Evolutionary conservation across 2,113 vertebrate species (phyloP), one percentile per base, ranked within the genome.

Genomic region (Meriones unguiculatus): DNA sequence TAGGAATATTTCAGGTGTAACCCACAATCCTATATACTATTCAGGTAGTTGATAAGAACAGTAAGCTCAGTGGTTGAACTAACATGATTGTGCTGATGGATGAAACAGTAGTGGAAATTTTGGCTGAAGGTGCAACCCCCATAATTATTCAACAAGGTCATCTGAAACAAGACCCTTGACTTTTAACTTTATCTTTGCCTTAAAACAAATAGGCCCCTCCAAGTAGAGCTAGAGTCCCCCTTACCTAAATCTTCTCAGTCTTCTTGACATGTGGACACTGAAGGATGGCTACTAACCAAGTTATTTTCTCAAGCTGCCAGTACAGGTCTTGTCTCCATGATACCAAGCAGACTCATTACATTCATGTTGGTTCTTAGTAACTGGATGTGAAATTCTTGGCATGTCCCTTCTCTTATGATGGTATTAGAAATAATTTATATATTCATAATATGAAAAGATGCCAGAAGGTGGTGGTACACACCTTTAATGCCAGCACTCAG

Each of bases 361-460:
- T 90, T 94, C 20, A 15, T n/a, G 35, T 69, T 72, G 73, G 87
- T 94, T 87, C 92, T 9, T 82, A 92, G 41, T 76, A 82, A 87
- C 64, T 95, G 64, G 57, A 75, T 90, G 75, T 67, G 73, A 87
- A 97, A 77, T 82, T 52, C 54, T 95, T 90, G 90, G 46, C 59
- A 77, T 75, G 77, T 76, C 50, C 50, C 92, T 95, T 95, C 73
- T 88, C 73, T 93, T 77, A 65, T 77, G 88, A 81, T 87, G 90
- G 7, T 38, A 89, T 82, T 85, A 67, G 41, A 90, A 97, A 76
- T 94, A 93, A 95, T 90, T 94, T 88, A 89, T 94, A 84, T 96
- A 62, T 92, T 89, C 95, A 92, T 81, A 94, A 86, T 91, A 96
- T 97, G 69, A 90, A 90, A 80, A 7, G n/a, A 70, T 88, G 7